Evolutionary conservation across 2,888 invertebrate genomes (phyloP), one percentile per base, ranked within the genome.

Genomic region (Barypeithes pellucidus): DNA sequence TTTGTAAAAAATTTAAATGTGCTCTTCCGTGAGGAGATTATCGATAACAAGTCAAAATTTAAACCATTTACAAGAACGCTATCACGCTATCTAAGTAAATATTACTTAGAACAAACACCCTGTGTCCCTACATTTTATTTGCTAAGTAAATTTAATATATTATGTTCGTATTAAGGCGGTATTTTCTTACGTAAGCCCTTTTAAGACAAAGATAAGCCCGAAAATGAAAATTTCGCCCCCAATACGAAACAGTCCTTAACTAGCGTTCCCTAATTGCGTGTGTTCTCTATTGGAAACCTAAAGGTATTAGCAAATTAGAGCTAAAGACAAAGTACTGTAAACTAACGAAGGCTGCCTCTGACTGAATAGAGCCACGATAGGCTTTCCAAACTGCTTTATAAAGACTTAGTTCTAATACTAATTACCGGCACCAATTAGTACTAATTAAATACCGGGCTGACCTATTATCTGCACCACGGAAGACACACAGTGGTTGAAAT

Each of bases 381-480:
- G 83, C 84, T 84, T 84, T 82, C 81, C 81, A 82, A 84, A 83
- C 82, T 82, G 84, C 83, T 84, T 83, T 84, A 84, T 83, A 81
- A 85, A 84, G 84, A 81, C 84, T 84, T 83, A 84, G 83, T 84
- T 84, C 83, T 85, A 83, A 84, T 84, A 84, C 85, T 85, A 85
- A 85, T 85, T 85, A 85, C 83, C 80, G 82, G 82, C 81, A 81
- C 84, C 85, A 85, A 85, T 85, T 85, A 85, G 85, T 80, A 81
- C 84, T 85, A 85, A 85, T 85, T 85, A 85, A 85, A 85, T 84
- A 82, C 83, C 82, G 79, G 83, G 82, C 84, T 84, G 85, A 84
- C 84, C 85, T 83, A 85, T 85, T 85, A 85, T 85, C 83, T 81
- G 80, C 80, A 80, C 76, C 39, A 29, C 11, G 57, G 24, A 22